phyloP scores from a whole-genome alignment of 2,888 invertebrate species.

The Drosophila trichaetosa region DNA sequence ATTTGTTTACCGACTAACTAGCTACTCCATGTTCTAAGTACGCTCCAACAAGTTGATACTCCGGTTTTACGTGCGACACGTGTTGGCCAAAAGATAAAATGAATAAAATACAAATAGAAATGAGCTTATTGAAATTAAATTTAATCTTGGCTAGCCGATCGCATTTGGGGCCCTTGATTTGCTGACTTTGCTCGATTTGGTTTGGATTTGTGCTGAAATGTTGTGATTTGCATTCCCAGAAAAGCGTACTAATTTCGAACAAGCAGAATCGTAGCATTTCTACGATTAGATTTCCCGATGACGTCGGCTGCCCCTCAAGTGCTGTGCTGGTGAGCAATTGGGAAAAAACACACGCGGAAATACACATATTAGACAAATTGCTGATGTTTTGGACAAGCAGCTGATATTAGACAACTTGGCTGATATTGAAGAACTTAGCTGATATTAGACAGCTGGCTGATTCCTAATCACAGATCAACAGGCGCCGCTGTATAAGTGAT shows the following conservation, averaged over 20 bases:
- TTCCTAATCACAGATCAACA: neutral
- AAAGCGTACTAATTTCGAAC: conserved; percentile 44
- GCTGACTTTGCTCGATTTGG: neutral
- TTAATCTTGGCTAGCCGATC: conserved; percentile 43
- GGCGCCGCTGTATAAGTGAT: neutral
- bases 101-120: conserved; percentile 13
- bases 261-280: conserved; percentile 7
- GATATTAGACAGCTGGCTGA: neutral
- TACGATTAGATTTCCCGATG: conserved; percentile 46
- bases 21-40: conserved; percentile 22
- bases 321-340: conserved; percentile 1
- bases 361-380: neutral
- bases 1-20: neutral
- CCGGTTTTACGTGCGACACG: conserved; percentile 53
- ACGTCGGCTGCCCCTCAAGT: conserved; percentile 39
- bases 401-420: neutral
- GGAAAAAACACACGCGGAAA: neutral
- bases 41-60: conserved; percentile 54
- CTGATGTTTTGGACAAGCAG: neutral
- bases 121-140: conserved; percentile 31
- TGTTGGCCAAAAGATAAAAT: conserved; percentile 44
- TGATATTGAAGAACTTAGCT: neutral
- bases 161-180: conserved; percentile 2
- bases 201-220: neutral
- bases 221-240: conserved; percentile 28